phyloP scores from a whole-genome alignment of 2,797 vertebrate genomes.

The Nyctalus aviator region DNA sequence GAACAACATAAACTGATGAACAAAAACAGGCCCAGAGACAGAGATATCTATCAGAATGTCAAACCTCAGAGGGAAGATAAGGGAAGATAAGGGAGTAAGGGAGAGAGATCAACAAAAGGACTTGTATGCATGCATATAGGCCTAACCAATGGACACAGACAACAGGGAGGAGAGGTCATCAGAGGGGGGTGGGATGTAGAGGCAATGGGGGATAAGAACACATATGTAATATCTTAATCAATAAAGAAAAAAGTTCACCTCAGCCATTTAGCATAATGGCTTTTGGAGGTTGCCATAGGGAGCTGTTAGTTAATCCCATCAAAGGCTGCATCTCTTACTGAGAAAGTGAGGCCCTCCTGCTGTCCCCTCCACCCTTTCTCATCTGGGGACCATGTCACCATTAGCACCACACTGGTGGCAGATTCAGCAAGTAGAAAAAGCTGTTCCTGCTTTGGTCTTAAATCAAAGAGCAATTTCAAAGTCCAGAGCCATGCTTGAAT shows the following conservation, averaged over 20 bases:
- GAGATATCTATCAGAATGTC: no score
- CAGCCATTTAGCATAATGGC: conserved; percentile 14
- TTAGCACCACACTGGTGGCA: background rate
- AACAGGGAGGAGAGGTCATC: no score
- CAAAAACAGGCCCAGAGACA: no score
- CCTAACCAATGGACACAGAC: no score
- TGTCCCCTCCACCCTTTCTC: background rate
- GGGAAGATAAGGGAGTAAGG: no score
- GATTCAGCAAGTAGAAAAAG: background rate
- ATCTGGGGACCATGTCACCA: background rate
- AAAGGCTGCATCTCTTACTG: conserved; percentile 33
- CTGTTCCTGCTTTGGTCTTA: conserved; percentile 7
- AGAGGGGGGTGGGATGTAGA: no score
- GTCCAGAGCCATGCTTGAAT: conserved; percentile 30
- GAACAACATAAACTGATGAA: no score
- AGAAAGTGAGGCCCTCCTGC: background rate
- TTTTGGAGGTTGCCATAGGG: background rate
- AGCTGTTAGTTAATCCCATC: conserved; percentile 56
- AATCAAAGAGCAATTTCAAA: conserved; percentile 47
- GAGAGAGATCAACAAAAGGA: no score
- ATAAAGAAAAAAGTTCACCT: conserved; percentile 23
- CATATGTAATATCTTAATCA: no score
- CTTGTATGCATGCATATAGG: no score
- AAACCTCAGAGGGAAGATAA: no score
- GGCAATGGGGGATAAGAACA: no score